phyloP scores from a whole-genome alignment of 2,888 invertebrate genomes.

The Cryptophagus acutangulus region DNA sequence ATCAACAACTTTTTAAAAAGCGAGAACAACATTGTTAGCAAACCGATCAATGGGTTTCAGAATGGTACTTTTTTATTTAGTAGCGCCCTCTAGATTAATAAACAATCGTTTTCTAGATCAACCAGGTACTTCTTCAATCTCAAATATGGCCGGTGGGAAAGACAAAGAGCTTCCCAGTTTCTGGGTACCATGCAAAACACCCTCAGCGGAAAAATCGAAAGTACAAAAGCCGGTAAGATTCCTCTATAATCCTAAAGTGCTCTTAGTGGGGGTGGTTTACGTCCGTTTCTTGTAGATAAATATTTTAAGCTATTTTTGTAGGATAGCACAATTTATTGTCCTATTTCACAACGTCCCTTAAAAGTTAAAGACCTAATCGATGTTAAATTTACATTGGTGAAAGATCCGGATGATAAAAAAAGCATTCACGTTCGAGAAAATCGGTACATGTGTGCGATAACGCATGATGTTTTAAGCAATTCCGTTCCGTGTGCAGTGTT shows the following conservation, averaged over 20 bases:
- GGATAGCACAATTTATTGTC: slow-evolving; percentile 73
- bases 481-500: slow-evolving; percentile 92
- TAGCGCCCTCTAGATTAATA: too few relatives aligned
- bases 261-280: too few relatives aligned
- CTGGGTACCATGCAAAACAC: slow-evolving; percentile 94
- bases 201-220: slow-evolving; percentile 66
- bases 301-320: slow-evolving; percentile 42
- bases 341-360: slow-evolving; percentile 77
- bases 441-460: slow-evolving; percentile 96
- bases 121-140: slow-evolving; percentile 48
- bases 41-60: slow-evolving; percentile 45
- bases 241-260: too few relatives aligned
- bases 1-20: slow-evolving; percentile 74
- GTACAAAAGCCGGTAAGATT: slow-evolving; percentile 69
- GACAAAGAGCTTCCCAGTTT: slow-evolving; percentile 87
- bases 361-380: slow-evolving; percentile 89
- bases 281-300: too few relatives aligned
- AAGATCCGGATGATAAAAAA: slow-evolving; percentile 81
- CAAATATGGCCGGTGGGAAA: slow-evolving; percentile 69
- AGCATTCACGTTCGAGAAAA: slow-evolving; percentile 84
- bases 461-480: slow-evolving; percentile 92
- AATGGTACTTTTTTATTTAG: too few relatives aligned
- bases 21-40: slow-evolving; percentile 71
- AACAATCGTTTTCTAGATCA: slow-evolving; percentile 24
- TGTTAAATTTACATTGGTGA: slow-evolving; percentile 87